These are phyloP conservation scores for Mustelus asterias DNA, from an alignment of 2,113 vertebrate species.

Conservation along the genomic window DNA sequence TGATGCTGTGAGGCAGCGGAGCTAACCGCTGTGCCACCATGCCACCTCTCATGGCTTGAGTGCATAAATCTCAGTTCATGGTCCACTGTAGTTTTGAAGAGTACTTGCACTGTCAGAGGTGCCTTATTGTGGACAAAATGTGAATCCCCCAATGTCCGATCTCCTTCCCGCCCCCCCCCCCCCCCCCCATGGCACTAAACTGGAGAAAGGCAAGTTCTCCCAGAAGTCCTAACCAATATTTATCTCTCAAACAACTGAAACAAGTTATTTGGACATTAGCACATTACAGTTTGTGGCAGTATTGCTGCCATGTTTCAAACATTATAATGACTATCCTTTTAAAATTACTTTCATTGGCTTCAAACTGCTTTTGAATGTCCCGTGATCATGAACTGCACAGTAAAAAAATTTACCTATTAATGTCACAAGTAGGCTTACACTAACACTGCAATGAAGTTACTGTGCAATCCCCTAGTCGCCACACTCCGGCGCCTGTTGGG, in stretches of 20 bases:
- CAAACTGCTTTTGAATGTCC: not conserved
- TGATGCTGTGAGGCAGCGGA: no score
- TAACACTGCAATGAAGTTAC: no score
- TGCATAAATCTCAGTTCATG: not conserved
- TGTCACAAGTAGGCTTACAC: no score
- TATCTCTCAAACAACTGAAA: not conserved
- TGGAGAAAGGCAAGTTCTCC: not conserved
- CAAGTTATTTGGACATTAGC: not conserved
- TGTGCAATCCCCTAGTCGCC: no score
- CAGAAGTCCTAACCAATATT: not conserved
- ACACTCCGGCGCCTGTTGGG: no score
- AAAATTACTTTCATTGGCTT: not conserved
- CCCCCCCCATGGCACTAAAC: not conserved
- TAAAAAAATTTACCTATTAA: not conserved
- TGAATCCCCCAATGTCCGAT: no score
- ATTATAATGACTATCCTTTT: not conserved
- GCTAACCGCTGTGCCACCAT: no score
- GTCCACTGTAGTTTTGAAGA: not conserved
- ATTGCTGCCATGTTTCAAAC: not conserved
- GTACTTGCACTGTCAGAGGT: not conserved
- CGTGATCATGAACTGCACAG: not conserved
- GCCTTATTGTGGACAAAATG: not conserved
- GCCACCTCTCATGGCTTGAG: no score
- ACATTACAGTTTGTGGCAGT: not conserved
- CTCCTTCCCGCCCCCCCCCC: no score